Evolutionary conservation across 2,888 invertebrate species (phyloP).

Genomic region (Danaus chrysippus): DNA sequence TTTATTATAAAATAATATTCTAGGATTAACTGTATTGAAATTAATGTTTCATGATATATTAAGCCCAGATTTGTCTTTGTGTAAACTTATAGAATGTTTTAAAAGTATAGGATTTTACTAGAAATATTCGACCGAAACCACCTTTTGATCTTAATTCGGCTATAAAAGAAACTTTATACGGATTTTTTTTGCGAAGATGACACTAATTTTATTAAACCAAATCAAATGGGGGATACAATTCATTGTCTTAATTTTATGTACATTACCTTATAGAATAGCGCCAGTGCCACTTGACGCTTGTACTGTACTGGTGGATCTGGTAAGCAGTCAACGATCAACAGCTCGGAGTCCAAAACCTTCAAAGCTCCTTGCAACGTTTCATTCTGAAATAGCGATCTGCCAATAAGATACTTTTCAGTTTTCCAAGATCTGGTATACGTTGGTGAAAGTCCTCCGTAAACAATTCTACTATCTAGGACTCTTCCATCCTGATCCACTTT

Average conservation of each 20-base stretch:
- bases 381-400: conserved; percentile 58
- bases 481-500: conserved; percentile 57
- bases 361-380: conserved; percentile 57
- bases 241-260: neutral
- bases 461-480: conserved; percentile 56
- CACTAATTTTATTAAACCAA: too few species aligned
- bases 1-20: too few species aligned
- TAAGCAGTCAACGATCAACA: conserved; percentile 56
- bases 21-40: too few species aligned
- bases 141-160: too few species aligned
- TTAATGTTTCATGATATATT: too few species aligned
- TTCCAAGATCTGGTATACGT: conserved; percentile 63
- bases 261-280: conserved; percentile 82
- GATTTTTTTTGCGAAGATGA: too few species aligned
- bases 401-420: conserved; percentile 71
- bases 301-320: conserved; percentile 80
- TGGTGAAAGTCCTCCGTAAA: conserved; percentile 78
- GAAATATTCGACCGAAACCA: too few species aligned
- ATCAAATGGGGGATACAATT: too few species aligned
- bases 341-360: conserved; percentile 43
- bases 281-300: conserved; percentile 78
- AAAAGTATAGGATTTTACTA: too few species aligned
- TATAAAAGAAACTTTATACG: too few species aligned
- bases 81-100: too few species aligned
- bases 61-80: too few species aligned